Percentiles rank a stretch among this genome's conserved stretches.
phyloP scores from a whole-genome alignment of 1,140 invertebrate genomes.

The Platyscapa corneri region DNA sequence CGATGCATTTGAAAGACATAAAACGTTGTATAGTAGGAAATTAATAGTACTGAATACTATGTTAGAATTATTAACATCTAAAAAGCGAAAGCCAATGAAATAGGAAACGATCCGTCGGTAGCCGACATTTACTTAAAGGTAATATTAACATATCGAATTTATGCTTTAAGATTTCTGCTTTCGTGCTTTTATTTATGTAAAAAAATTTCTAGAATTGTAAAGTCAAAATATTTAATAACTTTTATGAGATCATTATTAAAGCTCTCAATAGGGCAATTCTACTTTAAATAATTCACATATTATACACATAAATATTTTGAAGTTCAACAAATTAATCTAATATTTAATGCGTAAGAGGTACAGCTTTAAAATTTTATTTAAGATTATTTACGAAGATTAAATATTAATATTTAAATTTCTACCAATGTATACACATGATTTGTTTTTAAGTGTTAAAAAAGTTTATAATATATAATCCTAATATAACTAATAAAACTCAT shows the following conservation, averaged over 20 bases:
- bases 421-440: background rate
- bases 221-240: background rate
- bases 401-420: background rate
- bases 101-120: background rate
- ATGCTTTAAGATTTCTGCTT: background rate
- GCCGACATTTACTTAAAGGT: background rate
- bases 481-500: background rate
- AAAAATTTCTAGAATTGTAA: background rate
- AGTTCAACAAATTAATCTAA: background rate
- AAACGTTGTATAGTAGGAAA: background rate
- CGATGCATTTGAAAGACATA: background rate
- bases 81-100: background rate
- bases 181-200: background rate
- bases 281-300: background rate
- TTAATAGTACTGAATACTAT: background rate
- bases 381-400: background rate
- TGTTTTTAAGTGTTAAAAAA: background rate
- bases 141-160: constrained; percentile 7
- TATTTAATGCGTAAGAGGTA: background rate
- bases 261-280: background rate
- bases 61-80: background rate
- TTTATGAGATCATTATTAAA: background rate
- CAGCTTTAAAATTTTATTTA: background rate
- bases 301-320: too few species aligned
- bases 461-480: too few species aligned